Conservation (phyloP, 2,113 vertebrate species). For the Ophthalmolycus amberensis region DNA sequence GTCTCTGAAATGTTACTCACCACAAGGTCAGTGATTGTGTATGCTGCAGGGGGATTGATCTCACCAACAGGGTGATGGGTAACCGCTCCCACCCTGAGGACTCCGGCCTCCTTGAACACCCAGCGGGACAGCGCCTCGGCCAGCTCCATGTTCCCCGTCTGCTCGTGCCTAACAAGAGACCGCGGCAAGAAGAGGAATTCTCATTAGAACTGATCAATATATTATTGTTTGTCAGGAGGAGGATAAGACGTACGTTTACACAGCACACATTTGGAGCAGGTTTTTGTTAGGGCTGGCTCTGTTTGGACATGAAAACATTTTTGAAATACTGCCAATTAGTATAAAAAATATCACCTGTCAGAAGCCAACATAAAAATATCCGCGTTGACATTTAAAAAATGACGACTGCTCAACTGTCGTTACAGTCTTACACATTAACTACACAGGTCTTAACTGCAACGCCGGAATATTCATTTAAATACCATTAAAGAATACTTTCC, state of each 20-base stretch:
- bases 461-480: neutral
- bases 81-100: conserved; percentile 93
- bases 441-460: neutral
- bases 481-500: neutral
- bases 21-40: conserved; percentile 97
- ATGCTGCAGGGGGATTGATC: conserved; percentile 88
- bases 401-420: neutral
- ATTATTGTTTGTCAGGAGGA: neutral
- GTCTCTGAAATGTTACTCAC: conserved; percentile 81
- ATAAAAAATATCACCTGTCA: neutral
- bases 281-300: neutral
- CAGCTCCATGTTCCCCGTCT: conserved; percentile 94
- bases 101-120: conserved; percentile 99
- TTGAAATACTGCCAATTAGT: neutral
- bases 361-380: neutral
- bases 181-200: neutral
- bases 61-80: conserved; percentile 95
- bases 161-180: conserved; percentile 82
- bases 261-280: neutral
- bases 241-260: neutral
- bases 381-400: neutral
- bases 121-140: conserved; percentile 93
- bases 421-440: neutral
- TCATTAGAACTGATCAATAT: neutral
- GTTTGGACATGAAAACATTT: neutral